phyloP scores from a whole-genome alignment of 2,888 invertebrate species.

The Morpho helenor region DNA sequence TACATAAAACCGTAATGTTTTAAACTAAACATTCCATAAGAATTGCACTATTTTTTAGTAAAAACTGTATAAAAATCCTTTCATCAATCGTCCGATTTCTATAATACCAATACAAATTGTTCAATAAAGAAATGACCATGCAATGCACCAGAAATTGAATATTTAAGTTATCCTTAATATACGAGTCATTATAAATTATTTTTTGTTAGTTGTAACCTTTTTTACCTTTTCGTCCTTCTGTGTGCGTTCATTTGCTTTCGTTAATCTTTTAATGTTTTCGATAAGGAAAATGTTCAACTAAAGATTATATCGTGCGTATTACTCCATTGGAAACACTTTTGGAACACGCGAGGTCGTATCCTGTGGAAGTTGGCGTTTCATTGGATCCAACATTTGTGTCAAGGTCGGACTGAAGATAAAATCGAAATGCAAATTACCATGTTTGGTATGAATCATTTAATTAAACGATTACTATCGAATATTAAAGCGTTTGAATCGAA shows the following conservation, averaged over 20 bases:
- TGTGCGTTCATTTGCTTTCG: constrained; percentile 6
- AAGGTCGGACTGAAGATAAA: constrained; percentile 53
- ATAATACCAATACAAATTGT: no score
- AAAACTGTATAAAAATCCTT: no score
- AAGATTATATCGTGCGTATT: constrained; percentile 21
- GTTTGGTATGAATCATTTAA: constrained; percentile 27
- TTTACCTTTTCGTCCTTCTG: background rate
- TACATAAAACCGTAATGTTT: no score
- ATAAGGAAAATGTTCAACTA: constrained; percentile 21
- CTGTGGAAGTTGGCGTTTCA: constrained; percentile 37
- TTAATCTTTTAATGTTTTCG: constrained; percentile 5
- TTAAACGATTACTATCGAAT: constrained; percentile 10
- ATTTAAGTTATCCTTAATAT: no score
- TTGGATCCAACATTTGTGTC: constrained; percentile 52
- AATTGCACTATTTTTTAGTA: no score
- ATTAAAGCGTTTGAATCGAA: background rate
- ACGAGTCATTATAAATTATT: no score
- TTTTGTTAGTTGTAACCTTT: no score
- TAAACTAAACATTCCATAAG: no score
- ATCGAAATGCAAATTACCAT: constrained; percentile 55
- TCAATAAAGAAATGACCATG: no score
- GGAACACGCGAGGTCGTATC: constrained; percentile 28
- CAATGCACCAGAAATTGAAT: no score
- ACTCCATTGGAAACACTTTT: constrained; percentile 15
- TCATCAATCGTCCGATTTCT: no score